Evolutionary conservation across 2,113 vertebrate genomes (phyloP), one percentile per base, ranked within the genome.

Genomic region (Tetrao urogallus): DNA sequence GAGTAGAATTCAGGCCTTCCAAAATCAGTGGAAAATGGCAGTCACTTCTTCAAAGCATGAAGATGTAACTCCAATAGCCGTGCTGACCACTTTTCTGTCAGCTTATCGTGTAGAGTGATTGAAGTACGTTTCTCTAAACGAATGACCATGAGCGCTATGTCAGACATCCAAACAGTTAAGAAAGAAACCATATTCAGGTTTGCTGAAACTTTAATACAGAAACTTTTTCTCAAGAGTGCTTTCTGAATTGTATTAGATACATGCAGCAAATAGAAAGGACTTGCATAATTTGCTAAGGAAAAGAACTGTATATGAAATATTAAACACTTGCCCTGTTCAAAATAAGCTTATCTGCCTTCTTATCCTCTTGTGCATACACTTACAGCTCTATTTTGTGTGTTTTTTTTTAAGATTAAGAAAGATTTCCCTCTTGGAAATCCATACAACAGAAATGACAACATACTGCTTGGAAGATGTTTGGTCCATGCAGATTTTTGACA

Each of bases 1-100:
- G 36, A 87, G 71, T 14, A 92, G 48, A 87, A 88, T 89, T 80
- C 22, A 25, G 64, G 75, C 5, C 85, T 25, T 75, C 43, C 50
- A 50, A 27, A 42, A 28, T 7, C 76, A 36, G 56, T 56, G 32
- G 4, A 80, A 85, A 85, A 36, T 10, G 21, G 5, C n/a, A 87
- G 48, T 43, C 6, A 10, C 9, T 52, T 86, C 88, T 77, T 83
- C 34, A 66, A 82, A 71, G n/a, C 36, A 25, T 16, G 24, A 30
- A 66, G 79, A 63, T 45, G 5, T 66, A 94, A 94, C 67, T 77
- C 34, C 45, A 48, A 57, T 34, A 88, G 16, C 67, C n/a, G 60
- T 65, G 48, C 30, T 88, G 83, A 92, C 90, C 94, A 66, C 30
- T 52, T 94, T 95, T 96, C 72, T 89, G 47, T 79, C 8, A 58